Conservation (phyloP, 37 sponge, comb jelly and placozoan genomes). For the Halichondria panicea region DNA sequence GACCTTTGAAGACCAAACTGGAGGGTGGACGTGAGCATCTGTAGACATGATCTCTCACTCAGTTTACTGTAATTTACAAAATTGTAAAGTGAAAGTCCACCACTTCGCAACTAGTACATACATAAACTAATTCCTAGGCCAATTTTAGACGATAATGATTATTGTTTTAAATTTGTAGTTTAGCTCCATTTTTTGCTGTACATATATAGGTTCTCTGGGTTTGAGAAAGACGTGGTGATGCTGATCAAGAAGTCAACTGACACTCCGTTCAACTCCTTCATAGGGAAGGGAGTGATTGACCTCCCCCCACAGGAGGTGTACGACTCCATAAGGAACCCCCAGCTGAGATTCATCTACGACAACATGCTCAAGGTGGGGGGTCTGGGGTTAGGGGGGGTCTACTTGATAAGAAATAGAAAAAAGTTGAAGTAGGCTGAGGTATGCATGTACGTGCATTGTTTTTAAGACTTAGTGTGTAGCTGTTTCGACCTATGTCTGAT, state of each 20-base stretch:
- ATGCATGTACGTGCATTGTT: constrained; percentile 2
- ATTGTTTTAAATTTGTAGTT: neutral
- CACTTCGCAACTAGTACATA: neutral
- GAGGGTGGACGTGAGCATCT: constrained; percentile 71
- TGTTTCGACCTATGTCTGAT: too few species aligned
- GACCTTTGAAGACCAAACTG: constrained; percentile 31
- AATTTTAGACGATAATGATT: neutral
- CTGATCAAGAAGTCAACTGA: constrained; percentile 50
- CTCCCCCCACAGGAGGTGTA: constrained; percentile 62
- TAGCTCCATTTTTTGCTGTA: neutral
- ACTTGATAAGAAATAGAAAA: neutral
- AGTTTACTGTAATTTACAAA: neutral
- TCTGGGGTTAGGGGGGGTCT: neutral
- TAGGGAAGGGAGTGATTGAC: constrained; percentile 72
- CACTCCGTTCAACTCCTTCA: constrained; percentile 49
- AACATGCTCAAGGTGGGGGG: constrained; percentile 77
- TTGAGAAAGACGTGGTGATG: constrained; percentile 68
- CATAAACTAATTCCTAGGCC: neutral
- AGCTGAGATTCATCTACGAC: constrained; percentile 69
- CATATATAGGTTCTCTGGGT: constrained; percentile 9
- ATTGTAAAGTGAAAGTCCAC: neutral
- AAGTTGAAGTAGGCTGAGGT: constrained; percentile 5
- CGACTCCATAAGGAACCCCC: constrained; percentile 64
- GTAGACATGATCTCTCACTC: neutral
- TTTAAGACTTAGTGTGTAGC: too few species aligned